Evolutionary conservation across 2,797 vertebrate species (phyloP).

Genomic region (Taenioides sp.): DNA sequence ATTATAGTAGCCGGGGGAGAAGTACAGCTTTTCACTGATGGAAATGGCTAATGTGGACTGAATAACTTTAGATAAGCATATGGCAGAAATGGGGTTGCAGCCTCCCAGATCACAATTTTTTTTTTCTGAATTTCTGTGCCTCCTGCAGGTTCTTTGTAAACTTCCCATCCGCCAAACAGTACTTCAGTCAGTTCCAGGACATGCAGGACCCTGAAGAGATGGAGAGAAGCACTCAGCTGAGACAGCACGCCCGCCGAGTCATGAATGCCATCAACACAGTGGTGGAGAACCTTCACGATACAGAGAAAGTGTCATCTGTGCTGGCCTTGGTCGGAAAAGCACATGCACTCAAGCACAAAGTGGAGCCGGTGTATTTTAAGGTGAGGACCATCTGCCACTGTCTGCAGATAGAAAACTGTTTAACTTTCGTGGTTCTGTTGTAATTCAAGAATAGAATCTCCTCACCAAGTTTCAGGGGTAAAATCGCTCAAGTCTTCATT

Average conservation of each 20-base stretch:
- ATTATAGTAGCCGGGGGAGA: constrained; percentile 2
- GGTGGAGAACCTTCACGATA: constrained; percentile 91
- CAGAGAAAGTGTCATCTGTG: constrained; percentile 91
- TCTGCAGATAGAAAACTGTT: neutral
- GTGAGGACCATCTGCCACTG: constrained; percentile 62
- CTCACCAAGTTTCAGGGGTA: neutral
- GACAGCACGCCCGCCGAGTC: constrained; percentile 89
- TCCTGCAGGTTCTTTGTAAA: constrained; percentile 90
- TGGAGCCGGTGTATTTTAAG: constrained; percentile 98
- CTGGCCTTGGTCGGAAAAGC: constrained; percentile 91
- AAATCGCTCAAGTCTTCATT: neutral
- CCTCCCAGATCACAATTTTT: neutral
- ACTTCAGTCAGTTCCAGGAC: constrained; percentile 96
- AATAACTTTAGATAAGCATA: constrained; percentile 9
- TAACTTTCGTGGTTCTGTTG: neutral
- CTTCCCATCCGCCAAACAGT: constrained; percentile 95
- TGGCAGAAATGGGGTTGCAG: neutral
- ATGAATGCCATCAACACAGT: constrained; percentile 95
- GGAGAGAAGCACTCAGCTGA: constrained; percentile 89
- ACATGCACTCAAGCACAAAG: constrained; percentile 96
- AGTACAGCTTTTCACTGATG: constrained; percentile 10
- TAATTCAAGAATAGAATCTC: neutral
- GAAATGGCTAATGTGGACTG: constrained; percentile 1
- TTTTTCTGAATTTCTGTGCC: neutral
- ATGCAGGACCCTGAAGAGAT: constrained; percentile 94